Conservation (phyloP, 2,888 invertebrate species). For the Trachelus troglodyta region DNA sequence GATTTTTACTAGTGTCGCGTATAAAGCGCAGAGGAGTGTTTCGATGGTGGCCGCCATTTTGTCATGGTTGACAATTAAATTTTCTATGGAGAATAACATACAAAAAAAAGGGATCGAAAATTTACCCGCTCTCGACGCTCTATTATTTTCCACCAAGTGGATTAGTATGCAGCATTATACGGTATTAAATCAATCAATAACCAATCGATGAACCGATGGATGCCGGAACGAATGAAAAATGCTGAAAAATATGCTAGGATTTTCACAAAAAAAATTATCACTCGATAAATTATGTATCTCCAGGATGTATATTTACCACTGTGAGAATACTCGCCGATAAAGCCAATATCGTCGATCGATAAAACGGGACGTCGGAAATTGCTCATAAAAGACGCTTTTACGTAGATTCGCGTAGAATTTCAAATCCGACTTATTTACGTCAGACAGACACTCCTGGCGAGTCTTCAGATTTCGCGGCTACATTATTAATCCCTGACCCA, state of each 20-base stretch:
- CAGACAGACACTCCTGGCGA: not conserved
- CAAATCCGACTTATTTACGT: not conserved
- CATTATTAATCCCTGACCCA: too few relatives aligned
- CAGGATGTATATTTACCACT: not conserved
- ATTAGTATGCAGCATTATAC: not conserved
- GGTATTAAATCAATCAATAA: not conserved
- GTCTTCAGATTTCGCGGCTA: too few relatives aligned
- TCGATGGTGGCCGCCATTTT: not conserved
- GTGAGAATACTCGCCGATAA: not conserved
- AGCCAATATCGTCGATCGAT: not conserved
- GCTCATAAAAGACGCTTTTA: not conserved
- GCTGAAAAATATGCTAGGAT: not conserved
- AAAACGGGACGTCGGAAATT: not conserved
- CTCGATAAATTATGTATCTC: not conserved
- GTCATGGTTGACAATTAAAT: not conserved
- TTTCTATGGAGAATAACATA: not conserved
- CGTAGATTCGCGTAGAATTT: not conserved
- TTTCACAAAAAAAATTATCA: not conserved
- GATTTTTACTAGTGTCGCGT: not conserved
- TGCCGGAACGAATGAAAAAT: not conserved
- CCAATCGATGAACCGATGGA: not conserved
- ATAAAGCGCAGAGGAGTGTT: not conserved
- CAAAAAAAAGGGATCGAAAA: not conserved
- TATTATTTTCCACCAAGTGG: not conserved
- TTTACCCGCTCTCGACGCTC: not conserved